phyloP scores from a whole-genome alignment of 2,888 invertebrate species.

The Pherbina coryleti region DNA sequence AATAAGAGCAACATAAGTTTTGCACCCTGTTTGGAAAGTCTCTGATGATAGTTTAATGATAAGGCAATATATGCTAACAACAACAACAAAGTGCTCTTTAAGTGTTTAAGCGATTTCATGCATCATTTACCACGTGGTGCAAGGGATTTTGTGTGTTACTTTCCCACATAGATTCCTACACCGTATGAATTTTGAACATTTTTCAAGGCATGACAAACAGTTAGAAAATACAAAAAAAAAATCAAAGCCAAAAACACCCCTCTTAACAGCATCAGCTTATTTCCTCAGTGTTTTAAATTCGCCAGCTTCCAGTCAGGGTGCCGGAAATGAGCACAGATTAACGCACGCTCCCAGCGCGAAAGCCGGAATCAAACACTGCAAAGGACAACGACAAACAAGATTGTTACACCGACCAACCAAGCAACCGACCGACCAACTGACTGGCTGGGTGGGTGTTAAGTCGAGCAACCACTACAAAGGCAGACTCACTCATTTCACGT shows the following conservation, averaged over 20 bases:
- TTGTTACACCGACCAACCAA: not conserved
- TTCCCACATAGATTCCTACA: not conserved
- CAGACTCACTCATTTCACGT: not conserved
- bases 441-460: slow-evolving; percentile 35
- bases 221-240: not conserved
- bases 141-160: not conserved
- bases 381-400: not conserved
- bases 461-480: slow-evolving; percentile 40
- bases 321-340: slow-evolving; percentile 46
- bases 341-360: slow-evolving; percentile 32
- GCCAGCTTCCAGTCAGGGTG: not conserved
- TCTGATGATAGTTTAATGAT: slow-evolving; percentile 56
- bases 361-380: not conserved
- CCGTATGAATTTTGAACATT: not conserved
- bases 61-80: slow-evolving; percentile 43
- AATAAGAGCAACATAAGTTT: not conserved
- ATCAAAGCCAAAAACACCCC: not conserved
- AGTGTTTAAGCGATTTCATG: slow-evolving; percentile 69
- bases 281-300: not conserved
- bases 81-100: slow-evolving; percentile 51
- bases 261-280: slow-evolving; percentile 5
- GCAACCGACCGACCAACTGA: too few species aligned
- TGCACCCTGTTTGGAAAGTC: slow-evolving; percentile 23
- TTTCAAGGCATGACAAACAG: not conserved
- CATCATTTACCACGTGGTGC: slow-evolving; percentile 63